Evolutionary conservation across 2,113 vertebrate species (phyloP), one percentile per base, ranked within the genome.

Genomic region (Zonotrichia leucophrys): DNA sequence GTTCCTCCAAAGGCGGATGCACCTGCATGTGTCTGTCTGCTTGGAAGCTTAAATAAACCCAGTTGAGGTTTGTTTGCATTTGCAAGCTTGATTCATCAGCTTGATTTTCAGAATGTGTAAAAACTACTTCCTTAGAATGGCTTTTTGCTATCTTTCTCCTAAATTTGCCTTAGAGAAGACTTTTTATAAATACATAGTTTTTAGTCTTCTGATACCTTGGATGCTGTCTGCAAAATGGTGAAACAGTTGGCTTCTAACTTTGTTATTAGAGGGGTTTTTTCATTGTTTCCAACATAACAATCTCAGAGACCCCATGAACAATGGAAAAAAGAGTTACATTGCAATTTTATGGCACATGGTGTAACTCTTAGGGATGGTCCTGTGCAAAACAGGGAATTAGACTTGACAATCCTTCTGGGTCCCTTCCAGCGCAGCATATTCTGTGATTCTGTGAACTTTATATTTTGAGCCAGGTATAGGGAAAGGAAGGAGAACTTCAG

Each of bases 11-110:
- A 85, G 85, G 81, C 68, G 0, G 78, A 86, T 88, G 64, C 2
- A 53, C 68, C 90, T 91, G 75, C 79, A n/a, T 95, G 91, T 90
- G 82, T 83, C 79, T 77, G 68, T 83, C 82, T 92, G 56, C 76
- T 88, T 88, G 64, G 82, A 96, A 93, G 95, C 88, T 92, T 80
- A 92, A 95, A 77, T 85, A 92, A 94, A 62, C 64, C 76, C 85
- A 53, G 21, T 59, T 80, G 87, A 96, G 90, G 56, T 53, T 90
- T 83, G 50, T 91, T 93, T 88, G 72, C 53, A 94, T 96, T 86
- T 86, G 39, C 68, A 74, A 70, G 86, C 73, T 91, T 94, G 44
- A 87, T 94, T 95, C 39, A 77, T 93, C 55, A 87, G 72, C 42
- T 79, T 70, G 12, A 24, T 92, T 85, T 94, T 79, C 80, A 87